phyloP scores from a whole-genome alignment of 1,140 invertebrate species.

The Acromyrmex charruanus region DNA sequence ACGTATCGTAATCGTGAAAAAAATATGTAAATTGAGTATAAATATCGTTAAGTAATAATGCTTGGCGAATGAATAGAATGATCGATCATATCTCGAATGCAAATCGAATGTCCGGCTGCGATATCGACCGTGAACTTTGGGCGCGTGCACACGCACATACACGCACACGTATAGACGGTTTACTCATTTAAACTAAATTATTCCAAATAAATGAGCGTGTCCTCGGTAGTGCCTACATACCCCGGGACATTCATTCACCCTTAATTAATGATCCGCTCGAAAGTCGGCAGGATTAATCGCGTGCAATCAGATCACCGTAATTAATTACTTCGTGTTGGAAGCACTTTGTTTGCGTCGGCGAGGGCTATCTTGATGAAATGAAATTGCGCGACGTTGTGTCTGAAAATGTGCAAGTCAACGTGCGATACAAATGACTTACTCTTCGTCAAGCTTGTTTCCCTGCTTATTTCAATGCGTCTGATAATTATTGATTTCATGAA shows the following conservation, averaged over 20 bases:
- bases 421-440: constrained; percentile 54
- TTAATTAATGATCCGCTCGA: constrained; percentile 76
- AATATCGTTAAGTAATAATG: constrained; percentile 61
- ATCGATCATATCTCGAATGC: constrained; percentile 56
- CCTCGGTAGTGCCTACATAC: constrained; percentile 68
- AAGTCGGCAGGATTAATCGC: constrained; percentile 77
- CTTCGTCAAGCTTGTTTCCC: constrained; percentile 33
- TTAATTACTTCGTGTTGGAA: constrained; percentile 72
- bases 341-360: constrained; percentile 73
- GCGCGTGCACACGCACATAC: neutral
- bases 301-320: constrained; percentile 76
- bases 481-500: constrained; percentile 36
- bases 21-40: constrained; percentile 55
- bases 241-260: constrained; percentile 74
- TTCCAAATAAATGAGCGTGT: constrained; percentile 77
- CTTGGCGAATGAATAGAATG: constrained; percentile 49
- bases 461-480: neutral
- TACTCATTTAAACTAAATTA: constrained; percentile 74
- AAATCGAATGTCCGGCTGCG: constrained; percentile 38
- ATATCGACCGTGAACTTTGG: constrained; percentile 51
- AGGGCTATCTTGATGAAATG: constrained; percentile 64
- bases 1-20: constrained; percentile 21
- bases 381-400: constrained; percentile 43
- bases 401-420: constrained; percentile 69
- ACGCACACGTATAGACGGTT: constrained; percentile 8